Evolutionary conservation across 92 coral and sea anemone species (phyloP), one percentile per base, ranked within the genome.

Genomic region (Siderastrea siderea): DNA sequence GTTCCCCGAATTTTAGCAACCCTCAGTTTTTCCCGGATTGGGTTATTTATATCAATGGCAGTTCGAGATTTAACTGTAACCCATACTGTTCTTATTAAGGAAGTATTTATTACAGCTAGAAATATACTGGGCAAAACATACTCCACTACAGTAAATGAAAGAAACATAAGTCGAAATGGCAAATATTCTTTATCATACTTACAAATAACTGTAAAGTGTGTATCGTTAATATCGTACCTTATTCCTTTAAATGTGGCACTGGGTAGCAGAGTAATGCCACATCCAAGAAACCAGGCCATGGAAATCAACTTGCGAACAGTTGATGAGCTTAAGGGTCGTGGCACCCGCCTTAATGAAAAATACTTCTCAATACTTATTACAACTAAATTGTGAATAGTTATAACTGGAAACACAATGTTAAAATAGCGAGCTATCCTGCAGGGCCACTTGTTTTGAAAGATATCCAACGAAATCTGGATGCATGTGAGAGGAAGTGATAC

Each of bases 371-470:
- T 53, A 6, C 79, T 60, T 75, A 75, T 75, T n/a, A 75, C 79
- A 1, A 75, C 59, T 43, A 75, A 53, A 44, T 54, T 75, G 48
- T 11, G 6, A 57, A 75, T 75, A 75, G 79, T 75, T 3, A 75
- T 75, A 43, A 75, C 17, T 4, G 79, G 79, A 38, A 75, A 75
- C n/a, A 75, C 79, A 75, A 75, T 75, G 49, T 55, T 75, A 13
- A 75, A 19, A 44, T 26, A 75, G 50, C 79, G 79, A 75, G 44
- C 79, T 54, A 52, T 57, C 13, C 15, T 75, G 12, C 79, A 54
- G 6, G 51, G n/a, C 79, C 79, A 75, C 0, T 54, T 46, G 3
- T 2, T 26, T 44, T 75, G 79, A 55, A 75, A 75, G 59, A 75
- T 7, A 60, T 75, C 79, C 15, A 75, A 38, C 38, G 7, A 19